A percentile compares a stretch with the other conserved stretches of the same genome.
phyloP scores from a whole-genome alignment of 2,113 vertebrate genomes.

The Vidua macroura region DNA sequence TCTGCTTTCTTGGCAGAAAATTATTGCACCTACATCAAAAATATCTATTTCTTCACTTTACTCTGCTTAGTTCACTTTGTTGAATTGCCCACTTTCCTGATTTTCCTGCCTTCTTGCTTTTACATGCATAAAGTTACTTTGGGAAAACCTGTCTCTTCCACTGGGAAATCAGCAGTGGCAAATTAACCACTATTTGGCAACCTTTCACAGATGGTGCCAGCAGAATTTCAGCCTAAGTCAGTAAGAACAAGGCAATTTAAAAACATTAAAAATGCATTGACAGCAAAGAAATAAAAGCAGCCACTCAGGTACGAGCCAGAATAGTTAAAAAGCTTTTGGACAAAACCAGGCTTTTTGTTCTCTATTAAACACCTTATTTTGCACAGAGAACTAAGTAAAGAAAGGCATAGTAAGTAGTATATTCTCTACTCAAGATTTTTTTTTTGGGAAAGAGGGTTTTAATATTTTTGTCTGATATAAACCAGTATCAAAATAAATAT shows the following conservation, averaged over 20 bases:
- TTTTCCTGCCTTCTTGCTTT: background rate
- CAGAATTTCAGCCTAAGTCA: conserved; percentile 45
- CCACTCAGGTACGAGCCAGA: background rate
- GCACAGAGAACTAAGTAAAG: background rate
- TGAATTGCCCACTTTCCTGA: background rate
- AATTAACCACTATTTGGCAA: conserved; percentile 36
- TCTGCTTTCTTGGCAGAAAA: background rate
- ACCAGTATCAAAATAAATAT: background rate
- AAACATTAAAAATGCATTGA: conserved; percentile 53
- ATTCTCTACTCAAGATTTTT: background rate
- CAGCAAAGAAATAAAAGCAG: conserved; percentile 13
- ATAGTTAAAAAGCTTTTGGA: background rate
- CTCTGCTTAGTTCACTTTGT: background rate
- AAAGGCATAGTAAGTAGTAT: background rate
- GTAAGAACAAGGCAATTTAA: conserved; percentile 40
- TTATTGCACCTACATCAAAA: background rate
- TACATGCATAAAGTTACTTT: background rate
- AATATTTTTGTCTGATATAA: background rate
- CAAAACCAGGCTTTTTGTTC: background rate
- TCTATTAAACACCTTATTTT: background rate
- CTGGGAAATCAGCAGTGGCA: conserved; percentile 37
- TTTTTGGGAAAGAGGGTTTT: background rate
- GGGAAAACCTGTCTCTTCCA: conserved; percentile 15
- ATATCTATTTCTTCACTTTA: background rate
- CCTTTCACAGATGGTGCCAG: background rate